phyloP scores from a whole-genome alignment of 2,888 invertebrate species.

The Omphaloscelis lunosa region DNA sequence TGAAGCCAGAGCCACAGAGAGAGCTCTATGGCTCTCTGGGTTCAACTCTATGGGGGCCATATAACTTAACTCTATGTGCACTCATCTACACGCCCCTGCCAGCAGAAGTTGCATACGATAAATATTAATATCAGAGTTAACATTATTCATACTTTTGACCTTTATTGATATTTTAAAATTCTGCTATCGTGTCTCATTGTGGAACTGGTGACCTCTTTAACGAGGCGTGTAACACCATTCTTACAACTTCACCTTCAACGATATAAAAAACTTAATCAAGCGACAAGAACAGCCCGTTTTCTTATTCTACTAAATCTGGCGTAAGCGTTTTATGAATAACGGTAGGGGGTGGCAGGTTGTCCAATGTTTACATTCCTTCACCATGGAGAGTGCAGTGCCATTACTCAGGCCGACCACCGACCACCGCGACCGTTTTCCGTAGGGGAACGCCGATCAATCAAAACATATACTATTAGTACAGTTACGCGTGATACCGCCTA shows the following conservation, averaged over 20 bases:
- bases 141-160: background rate
- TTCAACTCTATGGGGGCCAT: background rate
- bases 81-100: background rate
- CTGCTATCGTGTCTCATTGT: background rate
- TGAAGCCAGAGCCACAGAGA: background rate
- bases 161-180: background rate
- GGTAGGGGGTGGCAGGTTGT: slow-evolving; percentile 52
- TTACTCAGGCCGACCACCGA: slow-evolving; percentile 52
- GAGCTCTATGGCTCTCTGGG: background rate
- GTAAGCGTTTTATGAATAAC: slow-evolving; percentile 45
- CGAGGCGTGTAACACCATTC: background rate
- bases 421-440: slow-evolving; percentile 26
- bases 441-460: slow-evolving; percentile 73
- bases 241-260: background rate
- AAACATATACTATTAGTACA: slow-evolving; percentile 62
- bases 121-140: background rate
- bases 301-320: slow-evolving; percentile 14
- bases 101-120: background rate
- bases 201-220: background rate
- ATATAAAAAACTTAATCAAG: background rate
- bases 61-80: background rate
- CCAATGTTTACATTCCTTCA: slow-evolving; percentile 86
- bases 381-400: slow-evolving; percentile 84
- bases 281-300: background rate
- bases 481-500: slow-evolving; percentile 57